Conservation (phyloP, 2,113 vertebrate species). For the Turdus rufiventris region DNA sequence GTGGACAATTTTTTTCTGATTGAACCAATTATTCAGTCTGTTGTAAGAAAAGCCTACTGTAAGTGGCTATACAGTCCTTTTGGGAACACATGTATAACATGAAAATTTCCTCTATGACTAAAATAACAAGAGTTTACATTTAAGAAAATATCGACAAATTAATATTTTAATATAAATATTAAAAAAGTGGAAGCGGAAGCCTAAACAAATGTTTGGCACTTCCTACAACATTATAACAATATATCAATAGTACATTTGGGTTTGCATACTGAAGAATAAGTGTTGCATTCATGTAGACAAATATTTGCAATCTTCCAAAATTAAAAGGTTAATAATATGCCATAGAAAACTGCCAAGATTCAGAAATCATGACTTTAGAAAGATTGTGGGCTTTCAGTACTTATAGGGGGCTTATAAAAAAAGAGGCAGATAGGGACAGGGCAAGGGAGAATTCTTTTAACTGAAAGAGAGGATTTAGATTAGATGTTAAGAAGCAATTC, state of each 20-base stretch:
- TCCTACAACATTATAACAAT: background rate
- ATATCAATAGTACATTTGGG: background rate
- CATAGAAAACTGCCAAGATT: background rate
- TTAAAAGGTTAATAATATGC: background rate
- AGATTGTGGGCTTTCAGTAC: background rate
- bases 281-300: background rate
- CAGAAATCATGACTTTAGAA: background rate
- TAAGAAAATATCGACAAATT: background rate
- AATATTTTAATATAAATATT: background rate
- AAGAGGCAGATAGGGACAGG: background rate
- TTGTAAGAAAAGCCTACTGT: background rate
- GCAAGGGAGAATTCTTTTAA: background rate
- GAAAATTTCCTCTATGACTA: background rate
- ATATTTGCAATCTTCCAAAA: background rate
- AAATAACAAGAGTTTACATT: background rate
- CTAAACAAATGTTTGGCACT: background rate
- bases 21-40: background rate
- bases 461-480: background rate
- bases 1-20: background rate
- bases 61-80: background rate
- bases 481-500: background rate
- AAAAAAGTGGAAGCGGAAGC: background rate
- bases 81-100: background rate
- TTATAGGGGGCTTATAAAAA: background rate
- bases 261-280: background rate